A percentile compares a stretch with the other conserved stretches of the same genome.
These are phyloP conservation scores for Anabas testudineus DNA, from an alignment of 2,797 vertebrate species.

Conservation along the genomic window DNA sequence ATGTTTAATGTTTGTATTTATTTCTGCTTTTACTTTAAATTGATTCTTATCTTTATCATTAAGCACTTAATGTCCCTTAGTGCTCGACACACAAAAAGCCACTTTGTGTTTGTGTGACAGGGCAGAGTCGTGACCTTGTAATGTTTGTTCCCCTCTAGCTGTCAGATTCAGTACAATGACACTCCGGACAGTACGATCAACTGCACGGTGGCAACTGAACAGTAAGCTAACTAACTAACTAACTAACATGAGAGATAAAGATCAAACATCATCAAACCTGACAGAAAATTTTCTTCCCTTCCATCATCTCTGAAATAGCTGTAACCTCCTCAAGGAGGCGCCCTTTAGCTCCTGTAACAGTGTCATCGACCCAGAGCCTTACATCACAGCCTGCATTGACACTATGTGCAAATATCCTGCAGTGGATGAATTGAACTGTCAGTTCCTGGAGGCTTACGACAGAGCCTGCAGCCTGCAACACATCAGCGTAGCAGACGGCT, in stretches of 20 bases:
- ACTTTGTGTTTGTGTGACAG: background rate
- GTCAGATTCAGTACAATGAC: conserved; percentile 1
- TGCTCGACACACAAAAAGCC: background rate
- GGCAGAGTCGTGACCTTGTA: background rate
- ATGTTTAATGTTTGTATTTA: too few relatives aligned
- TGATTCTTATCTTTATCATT: too few relatives aligned
- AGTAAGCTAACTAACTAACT: too few relatives aligned
- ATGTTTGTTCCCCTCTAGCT: conserved; percentile 35
- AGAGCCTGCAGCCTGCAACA: conserved; percentile 9
- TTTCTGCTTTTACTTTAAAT: too few relatives aligned
- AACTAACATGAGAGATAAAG: too few relatives aligned
- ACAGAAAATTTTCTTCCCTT: too few relatives aligned
- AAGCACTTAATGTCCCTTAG: too few relatives aligned
- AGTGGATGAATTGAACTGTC: conserved; percentile 22
- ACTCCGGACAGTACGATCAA: background rate
- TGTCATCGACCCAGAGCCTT: background rate
- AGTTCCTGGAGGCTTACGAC: conserved; percentile 41
- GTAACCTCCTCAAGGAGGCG: background rate
- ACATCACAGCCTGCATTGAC: conserved; percentile 7
- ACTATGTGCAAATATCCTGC: conserved; percentile 22
- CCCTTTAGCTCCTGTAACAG: conserved; percentile 11
- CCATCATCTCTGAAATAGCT: conserved; percentile 12
- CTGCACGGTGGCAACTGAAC: background rate
- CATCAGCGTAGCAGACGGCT: background rate
- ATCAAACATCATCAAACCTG: too few relatives aligned